Evolutionary conservation across 2,888 invertebrate genomes (phyloP), one percentile per base, ranked within the genome.

Genomic region (Cabera pusaria): DNA sequence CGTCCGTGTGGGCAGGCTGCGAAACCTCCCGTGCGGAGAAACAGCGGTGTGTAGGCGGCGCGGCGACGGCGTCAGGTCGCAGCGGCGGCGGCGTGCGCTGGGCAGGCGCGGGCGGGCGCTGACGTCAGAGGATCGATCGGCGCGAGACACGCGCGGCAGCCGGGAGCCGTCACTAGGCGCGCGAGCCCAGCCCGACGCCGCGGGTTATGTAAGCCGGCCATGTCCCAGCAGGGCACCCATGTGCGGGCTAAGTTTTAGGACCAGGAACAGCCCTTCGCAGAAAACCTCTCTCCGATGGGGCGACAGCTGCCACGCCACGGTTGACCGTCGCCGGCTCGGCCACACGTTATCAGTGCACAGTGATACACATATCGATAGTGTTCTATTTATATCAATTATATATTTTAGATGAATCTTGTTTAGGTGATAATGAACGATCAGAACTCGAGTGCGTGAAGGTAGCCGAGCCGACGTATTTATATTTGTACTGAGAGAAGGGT

Each of bases 251-350:
- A 95, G 94, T 91, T 96, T 96, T 94, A 96, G 94, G 91, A 97
- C 97, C 88, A 95, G 96, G 90, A 97, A 97, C 91, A 96, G 96
- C 92, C 97, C 97, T 92, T 97, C 96, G 90, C 97, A 97, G 92
- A 97, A 96, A 93, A 97, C 97, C 90, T 96, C 96, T 89, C 94
- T 97, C 77, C 94, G 97, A 90, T 97, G 97, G 97, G 97, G 97
- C 87, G 97, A 97, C 91, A 96, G 96, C 91, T 97, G 97, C 16
- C 23, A n/a, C 68, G 52, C 42, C 43, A 33, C 45, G 47, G 41
- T 28, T 51, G 43, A 54, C 43, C 43, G 42, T 3, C 29, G 25
- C 24, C 41, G 32, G 43, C 31, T 17, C 43, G 14, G 7, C 45
- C 42, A 26, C 37, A 40, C 25, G 34, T 34, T 43, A 48, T 41